phyloP scores from a whole-genome alignment of 2,888 invertebrate genomes.

The Eristalinus aeneus region DNA sequence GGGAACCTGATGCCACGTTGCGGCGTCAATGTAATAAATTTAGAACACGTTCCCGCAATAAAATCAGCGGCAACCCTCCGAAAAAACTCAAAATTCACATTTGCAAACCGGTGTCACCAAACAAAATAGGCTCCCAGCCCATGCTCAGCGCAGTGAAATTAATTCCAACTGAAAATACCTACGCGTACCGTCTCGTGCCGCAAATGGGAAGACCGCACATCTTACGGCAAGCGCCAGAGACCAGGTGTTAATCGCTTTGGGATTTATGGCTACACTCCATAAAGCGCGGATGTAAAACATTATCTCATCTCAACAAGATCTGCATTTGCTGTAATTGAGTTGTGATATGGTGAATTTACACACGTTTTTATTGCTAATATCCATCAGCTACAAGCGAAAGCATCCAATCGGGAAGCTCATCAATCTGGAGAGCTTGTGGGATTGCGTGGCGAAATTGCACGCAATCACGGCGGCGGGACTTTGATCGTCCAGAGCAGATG shows the following conservation, averaged over 20 bases:
- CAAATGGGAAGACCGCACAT: background rate
- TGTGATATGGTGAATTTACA: background rate
- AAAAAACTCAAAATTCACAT: background rate
- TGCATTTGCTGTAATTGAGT: background rate
- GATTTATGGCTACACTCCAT: background rate
- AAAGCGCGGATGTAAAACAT: background rate
- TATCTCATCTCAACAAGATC: background rate
- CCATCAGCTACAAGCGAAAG: background rate
- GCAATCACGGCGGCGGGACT: background rate
- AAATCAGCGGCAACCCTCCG: background rate
- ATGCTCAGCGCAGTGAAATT: background rate
- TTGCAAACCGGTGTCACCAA: background rate
- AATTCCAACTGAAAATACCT: background rate
- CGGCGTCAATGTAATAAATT: background rate
- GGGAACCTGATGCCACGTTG: background rate
- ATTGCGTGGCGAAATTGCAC: background rate
- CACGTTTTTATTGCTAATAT: background rate
- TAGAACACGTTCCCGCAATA: background rate
- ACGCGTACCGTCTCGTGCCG: background rate
- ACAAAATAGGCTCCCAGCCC: background rate
- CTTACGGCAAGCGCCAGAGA: background rate
- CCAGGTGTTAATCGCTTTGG: background rate
- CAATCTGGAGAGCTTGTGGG: background rate
- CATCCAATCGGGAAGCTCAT: background rate
- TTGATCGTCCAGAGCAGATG: background rate